Base-by-base conservation (phyloP, 2,888 invertebrate genomes). In the Mesorhabditis spiculigera region DNA sequence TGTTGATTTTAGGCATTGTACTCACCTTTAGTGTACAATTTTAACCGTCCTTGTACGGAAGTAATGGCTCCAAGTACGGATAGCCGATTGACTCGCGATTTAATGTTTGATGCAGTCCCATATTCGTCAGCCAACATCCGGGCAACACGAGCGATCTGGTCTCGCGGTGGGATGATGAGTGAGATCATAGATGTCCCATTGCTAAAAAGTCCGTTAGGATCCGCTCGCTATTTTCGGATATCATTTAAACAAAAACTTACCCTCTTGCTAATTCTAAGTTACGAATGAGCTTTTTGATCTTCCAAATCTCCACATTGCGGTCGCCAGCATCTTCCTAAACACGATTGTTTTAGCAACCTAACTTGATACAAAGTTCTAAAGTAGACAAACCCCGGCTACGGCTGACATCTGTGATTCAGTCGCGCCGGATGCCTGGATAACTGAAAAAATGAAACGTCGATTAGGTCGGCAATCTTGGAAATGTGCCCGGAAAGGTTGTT, bases 91-190 rank as follows among this genome's bases (percentile, higher is more conserved):
- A 99, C 98, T 85, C 98, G 90, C 76, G 96, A 97, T 89, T 99
- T 98, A 86, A 98, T 98, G 88, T 98, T 99, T 69, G 98, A 98
- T 5, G 98, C 98, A 67, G 98, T 98, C 75, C 98, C 98, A 89
- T 96, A 98, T 90, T 98, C 98, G 90, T 99, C 98, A 45, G 98
- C 98, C 89, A 98, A 91, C 98, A 99, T 99, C 90, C 98, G 98
- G 86, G 96, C 94, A 77, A 99, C 94, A 85, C 98, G 90, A n/a
- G 97, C 94, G 87, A 99, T 97, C 90, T 98, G 98, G 90, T 99
- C 98, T 89, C 95, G 95, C 62, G 98, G 98, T 82, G 98, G 98
- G 88, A 98, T 98, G 88, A 98, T 98, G 79, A 98, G 90, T 8
- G 98, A 98, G 87, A 98, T 98, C 98, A 99, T 98, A 85, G 97